These are phyloP conservation scores for Jacana jacana DNA, from an alignment of 2,113 vertebrate species.

Conservation along the genomic window DNA sequence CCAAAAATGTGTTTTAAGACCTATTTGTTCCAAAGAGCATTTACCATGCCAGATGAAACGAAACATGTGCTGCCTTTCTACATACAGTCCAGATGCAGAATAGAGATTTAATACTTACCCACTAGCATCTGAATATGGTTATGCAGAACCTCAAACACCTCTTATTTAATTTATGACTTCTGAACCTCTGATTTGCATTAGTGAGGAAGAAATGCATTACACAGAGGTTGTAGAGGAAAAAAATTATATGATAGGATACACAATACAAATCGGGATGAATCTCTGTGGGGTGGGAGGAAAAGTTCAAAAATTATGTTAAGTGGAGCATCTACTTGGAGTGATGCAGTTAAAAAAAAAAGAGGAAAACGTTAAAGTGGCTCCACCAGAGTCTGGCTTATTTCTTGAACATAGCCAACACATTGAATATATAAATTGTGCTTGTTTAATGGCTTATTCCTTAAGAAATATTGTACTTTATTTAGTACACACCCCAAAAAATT, in stretches of 20 bases:
- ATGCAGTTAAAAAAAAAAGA: not conserved
- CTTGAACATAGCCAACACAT: not conserved
- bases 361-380: not conserved
- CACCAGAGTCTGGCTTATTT: not conserved
- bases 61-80: not conserved
- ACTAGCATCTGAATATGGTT: not conserved
- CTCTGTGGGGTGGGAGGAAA: not conserved
- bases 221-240: not conserved
- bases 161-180: not conserved
- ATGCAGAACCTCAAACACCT: not conserved
- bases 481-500: not conserved
- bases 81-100: not conserved
- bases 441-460: not conserved
- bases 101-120: not conserved
- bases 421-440: not conserved
- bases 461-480: not conserved
- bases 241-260: not conserved
- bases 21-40: not conserved
- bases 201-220: not conserved
- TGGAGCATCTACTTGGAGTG: not conserved
- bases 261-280: not conserved
- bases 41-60: not conserved
- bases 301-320: not conserved
- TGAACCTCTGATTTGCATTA: not conserved
- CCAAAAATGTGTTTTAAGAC: not conserved